Evolutionary conservation across 1,140 invertebrate genomes (phyloP), one percentile per base, ranked within the genome.

Genomic region (Dendrolimus kikuchii): DNA sequence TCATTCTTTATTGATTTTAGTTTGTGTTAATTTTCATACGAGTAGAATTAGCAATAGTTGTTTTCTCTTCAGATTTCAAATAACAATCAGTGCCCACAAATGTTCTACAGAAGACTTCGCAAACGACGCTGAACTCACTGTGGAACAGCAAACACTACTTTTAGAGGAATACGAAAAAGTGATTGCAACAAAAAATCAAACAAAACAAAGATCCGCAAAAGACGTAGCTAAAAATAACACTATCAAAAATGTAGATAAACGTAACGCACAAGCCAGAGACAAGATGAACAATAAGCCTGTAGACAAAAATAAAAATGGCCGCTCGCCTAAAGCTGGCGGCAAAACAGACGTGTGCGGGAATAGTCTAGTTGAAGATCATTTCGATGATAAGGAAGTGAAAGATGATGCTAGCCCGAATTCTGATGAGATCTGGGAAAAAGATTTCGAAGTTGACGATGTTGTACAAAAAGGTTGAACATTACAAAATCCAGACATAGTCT

Each of bases 111-210:
- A 89, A 84, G 89, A 90, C 76, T 90, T 90, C 77, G 88, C 88
- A 23, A 75, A 82, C 62, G 82, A 90, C 68, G 79, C 90, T 36
- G 89, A 90, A 78, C 71, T 91, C 9, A 89, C 89, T 5, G 90
- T 90, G 65, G 90, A 90, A 77, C 87, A 91, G 62, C 89, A 91
- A 62, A 91, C 80, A 1, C 74, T 89, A 64, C 80, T 90, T 55
- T 72, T 90, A 62, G 89, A 90, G 68, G 89, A 90, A 70, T 92
- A 91, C 65, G 89, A 90, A 43, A 80, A 62, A 46, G 82, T 81
- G 57, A 87, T 86, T 48, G 63, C 82, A 0, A 69, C 70, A 5
- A 87, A 84, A 51, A 84, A 86, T 54, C 61, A 66, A 49, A 59
- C 62, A 5, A 77, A 71, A 7, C 59, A 84, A 86, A 55, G 59